Percentiles rank a stretch among this genome's conserved stretches.
Evolutionary conservation across 2,888 invertebrate genomes (phyloP).

Genomic region (Plebejus anna): DNA sequence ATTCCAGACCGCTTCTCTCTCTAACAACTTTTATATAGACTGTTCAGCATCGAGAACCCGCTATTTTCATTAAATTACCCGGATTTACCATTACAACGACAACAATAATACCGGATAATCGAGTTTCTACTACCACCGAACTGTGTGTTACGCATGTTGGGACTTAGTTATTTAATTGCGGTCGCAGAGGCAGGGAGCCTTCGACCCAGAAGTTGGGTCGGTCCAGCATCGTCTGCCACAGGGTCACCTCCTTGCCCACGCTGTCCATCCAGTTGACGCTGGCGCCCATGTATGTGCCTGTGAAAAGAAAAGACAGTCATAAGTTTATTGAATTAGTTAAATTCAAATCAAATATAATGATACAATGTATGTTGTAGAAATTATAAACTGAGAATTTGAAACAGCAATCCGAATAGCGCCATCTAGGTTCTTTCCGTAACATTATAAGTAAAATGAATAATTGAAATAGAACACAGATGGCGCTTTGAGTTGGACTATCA

Average conservation of each 20-base stretch:
- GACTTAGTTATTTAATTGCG: conserved; percentile 80
- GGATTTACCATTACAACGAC: not conserved
- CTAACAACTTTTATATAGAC: too few relatives aligned
- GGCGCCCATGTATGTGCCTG: conserved; percentile 93
- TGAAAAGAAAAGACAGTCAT: not conserved
- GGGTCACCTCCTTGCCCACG: conserved; percentile 90
- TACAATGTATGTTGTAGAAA: too few relatives aligned
- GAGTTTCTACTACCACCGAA: not conserved
- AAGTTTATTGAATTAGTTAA: too few relatives aligned
- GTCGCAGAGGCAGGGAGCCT: conserved; percentile 91
- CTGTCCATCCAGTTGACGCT: conserved; percentile 98
- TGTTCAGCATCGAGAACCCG: not conserved
- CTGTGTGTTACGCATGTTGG: not conserved
- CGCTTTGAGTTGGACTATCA: too few relatives aligned
- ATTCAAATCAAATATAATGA: too few relatives aligned
- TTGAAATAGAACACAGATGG: too few relatives aligned
- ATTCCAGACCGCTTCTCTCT: too few relatives aligned
- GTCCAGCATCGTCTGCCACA: conserved; percentile 97
- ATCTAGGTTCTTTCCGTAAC: too few relatives aligned
- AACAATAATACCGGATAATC: not conserved
- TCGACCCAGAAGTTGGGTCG: conserved; percentile 99
- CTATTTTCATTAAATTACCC: not conserved
- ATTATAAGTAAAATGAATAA: too few relatives aligned
- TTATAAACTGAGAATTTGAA: too few relatives aligned
- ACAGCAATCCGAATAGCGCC: too few relatives aligned